Base-by-base conservation (phyloP, 2,888 invertebrate genomes). In the Phrixothrix hirtus region DNA sequence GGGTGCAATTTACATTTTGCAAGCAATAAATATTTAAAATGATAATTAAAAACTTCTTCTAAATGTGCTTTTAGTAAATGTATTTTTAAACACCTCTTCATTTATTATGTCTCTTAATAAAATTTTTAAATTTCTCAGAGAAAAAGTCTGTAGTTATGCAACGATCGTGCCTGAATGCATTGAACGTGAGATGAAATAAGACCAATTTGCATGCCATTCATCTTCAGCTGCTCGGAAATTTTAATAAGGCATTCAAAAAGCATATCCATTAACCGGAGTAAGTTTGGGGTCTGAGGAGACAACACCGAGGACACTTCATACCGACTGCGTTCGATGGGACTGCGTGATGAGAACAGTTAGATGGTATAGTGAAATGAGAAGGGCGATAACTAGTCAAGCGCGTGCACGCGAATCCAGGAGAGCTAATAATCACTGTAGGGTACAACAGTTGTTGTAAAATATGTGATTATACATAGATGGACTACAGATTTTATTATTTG, bases 141-240 rank as follows among this genome's bases (percentile, higher is more conserved):
- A 46, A 37, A 46, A 50, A 42, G 42, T 32, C 44, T 26, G 52
- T 59, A 53, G 55, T 61, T 58, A 62, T 56, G 58, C 55, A 47
- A 57, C 57, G 64, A 64, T 61, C 64, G 62, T 62, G 58, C 57
- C 59, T 57, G 61, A 63, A 64, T 59, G 59, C 58, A 63, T 66
- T 58, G 45, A 60, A 60, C 64, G 61, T 52, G 60, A 57, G 59
- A 60, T 59, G 63, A 66, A 66, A 68, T 63, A 60, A 54, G 69
- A 67, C 72, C 76, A 76, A 77, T 77, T 77, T 76, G 74, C 75
- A 72, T 72, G 67, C 68, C 73, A 74, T 75, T 77, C 75, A 75
- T 71, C 71, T 72, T 73, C 76, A 75, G 73, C 74, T 75, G 76
- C 73, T 75, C 69, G 76, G 75, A 77, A 77, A 77, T 78, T 77